phyloP scores from a whole-genome alignment of 2,113 vertebrate genomes.

The Jaculus jaculus region DNA sequence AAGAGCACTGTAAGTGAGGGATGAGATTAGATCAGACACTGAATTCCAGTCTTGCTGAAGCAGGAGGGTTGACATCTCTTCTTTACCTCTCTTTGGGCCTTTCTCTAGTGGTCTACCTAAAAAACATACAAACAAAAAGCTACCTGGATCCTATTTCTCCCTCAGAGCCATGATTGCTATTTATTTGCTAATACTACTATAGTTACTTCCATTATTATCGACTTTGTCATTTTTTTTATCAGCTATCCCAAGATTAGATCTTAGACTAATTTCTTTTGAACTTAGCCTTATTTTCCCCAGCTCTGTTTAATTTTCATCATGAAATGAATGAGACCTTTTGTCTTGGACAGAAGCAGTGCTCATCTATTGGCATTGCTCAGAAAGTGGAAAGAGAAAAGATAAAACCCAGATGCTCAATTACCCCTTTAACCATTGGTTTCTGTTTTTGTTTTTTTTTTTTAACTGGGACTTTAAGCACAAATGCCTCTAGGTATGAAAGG shows the following conservation, averaged over 20 bases:
- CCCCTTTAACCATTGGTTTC: not conserved
- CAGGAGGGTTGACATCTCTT: too few relatives aligned
- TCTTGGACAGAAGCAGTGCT: conserved; percentile 29
- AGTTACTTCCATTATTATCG: not conserved
- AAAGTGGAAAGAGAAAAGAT: not conserved
- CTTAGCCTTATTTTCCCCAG: not conserved
- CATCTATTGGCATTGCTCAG: not conserved
- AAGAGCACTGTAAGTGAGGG: too few relatives aligned
- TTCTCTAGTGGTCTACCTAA: too few relatives aligned
- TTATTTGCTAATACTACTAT: not conserved
- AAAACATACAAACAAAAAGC: too few relatives aligned
- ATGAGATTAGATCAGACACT: too few relatives aligned
- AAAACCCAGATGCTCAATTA: conserved; percentile 57
- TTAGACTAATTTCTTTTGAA: conserved; percentile 4
- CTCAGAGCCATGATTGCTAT: not conserved
- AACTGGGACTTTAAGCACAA: not conserved
- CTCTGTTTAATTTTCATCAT: not conserved
- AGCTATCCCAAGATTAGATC: not conserved
- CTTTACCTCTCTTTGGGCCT: too few relatives aligned
- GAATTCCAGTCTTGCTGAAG: too few relatives aligned
- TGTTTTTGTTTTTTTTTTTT: too few relatives aligned
- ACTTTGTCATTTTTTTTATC: not conserved
- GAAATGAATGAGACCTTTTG: not conserved
- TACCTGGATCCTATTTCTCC: too few relatives aligned
- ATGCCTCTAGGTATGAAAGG: not conserved